Conservation (phyloP, 2,797 vertebrate species). For the Characodon lateralis region DNA sequence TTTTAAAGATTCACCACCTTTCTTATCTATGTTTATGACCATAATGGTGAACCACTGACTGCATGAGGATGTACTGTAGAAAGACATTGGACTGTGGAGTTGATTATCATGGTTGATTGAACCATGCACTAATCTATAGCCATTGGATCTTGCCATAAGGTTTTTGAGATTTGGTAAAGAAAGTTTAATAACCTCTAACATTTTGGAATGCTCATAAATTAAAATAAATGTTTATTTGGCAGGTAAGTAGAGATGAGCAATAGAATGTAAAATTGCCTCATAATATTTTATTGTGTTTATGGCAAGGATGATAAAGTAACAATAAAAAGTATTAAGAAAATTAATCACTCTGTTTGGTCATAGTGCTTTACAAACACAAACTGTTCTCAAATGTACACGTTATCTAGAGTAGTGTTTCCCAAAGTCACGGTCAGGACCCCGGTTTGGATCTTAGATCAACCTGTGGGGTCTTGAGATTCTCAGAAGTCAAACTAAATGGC, state of each 20-base stretch:
- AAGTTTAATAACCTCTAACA: background rate
- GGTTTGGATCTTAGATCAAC: no score
- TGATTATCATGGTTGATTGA: background rate
- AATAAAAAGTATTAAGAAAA: no score
- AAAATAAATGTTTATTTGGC: background rate
- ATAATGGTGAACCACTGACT: slow-evolving; percentile 16
- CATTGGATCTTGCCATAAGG: background rate
- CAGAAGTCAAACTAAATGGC: no score
- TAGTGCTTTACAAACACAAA: no score
- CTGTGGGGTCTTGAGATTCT: no score
- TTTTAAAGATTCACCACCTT: background rate
- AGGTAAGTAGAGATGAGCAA: background rate
- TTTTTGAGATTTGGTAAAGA: slow-evolving; percentile 1
- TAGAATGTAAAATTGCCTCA: background rate
- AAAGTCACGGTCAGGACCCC: no score
- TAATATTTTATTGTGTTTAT: no score
- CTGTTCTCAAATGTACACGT: no score
- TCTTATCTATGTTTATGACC: background rate
- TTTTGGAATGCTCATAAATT: background rate
- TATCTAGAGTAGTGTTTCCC: no score
- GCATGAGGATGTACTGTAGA: slow-evolving; percentile 15
- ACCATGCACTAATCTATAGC: slow-evolving; percentile 6
- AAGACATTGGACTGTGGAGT: background rate
- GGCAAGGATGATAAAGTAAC: no score
- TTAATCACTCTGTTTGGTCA: no score